phyloP scores from a whole-genome alignment of 2,113 vertebrate species.

The Carassius auratus region DNA sequence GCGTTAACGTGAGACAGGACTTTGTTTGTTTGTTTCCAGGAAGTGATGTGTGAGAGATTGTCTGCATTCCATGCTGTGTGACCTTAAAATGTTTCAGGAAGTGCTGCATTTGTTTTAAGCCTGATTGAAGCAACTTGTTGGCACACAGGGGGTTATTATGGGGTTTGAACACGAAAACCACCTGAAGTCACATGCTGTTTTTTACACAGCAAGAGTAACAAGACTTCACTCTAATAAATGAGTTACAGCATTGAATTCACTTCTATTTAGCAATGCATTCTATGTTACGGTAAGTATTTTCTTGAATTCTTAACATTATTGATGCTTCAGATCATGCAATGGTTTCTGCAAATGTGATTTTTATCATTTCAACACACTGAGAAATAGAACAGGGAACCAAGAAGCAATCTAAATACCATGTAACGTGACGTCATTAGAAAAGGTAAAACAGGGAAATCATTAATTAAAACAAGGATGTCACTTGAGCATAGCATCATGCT shows the following conservation, averaged over 20 bases:
- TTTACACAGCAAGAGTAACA: neutral
- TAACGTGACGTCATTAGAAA: neutral
- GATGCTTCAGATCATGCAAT: neutral
- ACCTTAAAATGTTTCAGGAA: neutral
- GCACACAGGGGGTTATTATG: slow-evolving; percentile 21
- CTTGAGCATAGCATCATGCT: neutral
- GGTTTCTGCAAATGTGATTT: neutral
- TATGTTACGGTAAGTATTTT: neutral
- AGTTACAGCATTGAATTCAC: too few relatives aligned
- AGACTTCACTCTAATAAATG: neutral
- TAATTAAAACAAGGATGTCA: neutral
- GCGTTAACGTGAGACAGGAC: neutral
- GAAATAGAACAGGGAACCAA: neutral
- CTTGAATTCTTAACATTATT: neutral
- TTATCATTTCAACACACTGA: neutral
- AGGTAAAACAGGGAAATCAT: neutral
- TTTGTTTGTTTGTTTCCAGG: slow-evolving; percentile 10
- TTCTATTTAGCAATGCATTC: neutral
- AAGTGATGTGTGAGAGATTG: neutral
- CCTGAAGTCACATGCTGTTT: slow-evolving; percentile 6
- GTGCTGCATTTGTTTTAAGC: slow-evolving; percentile 7
- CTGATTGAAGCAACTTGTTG: neutral
- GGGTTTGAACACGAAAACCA: neutral
- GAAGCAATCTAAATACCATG: too few relatives aligned
- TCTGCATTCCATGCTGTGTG: slow-evolving; percentile 9